phyloP scores from a whole-genome alignment of 2,888 invertebrate genomes.

The Bimastos eiseni region DNA sequence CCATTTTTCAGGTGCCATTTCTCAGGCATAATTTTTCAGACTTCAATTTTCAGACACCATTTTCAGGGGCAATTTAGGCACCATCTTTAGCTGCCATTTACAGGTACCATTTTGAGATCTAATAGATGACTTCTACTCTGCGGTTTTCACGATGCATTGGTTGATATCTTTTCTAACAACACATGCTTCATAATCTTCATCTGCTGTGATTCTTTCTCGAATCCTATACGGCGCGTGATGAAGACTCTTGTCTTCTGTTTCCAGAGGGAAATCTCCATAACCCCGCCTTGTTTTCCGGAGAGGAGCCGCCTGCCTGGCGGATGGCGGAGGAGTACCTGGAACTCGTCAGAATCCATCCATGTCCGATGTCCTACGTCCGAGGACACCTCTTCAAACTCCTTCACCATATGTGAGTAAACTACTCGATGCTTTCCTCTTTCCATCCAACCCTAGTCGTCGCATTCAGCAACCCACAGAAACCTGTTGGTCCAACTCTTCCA shows the following conservation, averaged over 20 bases:
- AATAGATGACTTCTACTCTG: not conserved
- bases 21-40: too few relatives aligned
- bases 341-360: conserved; percentile 79
- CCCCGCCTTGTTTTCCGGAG: conserved; percentile 80
- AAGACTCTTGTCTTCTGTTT: conserved; percentile 53
- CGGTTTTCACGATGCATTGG: not conserved
- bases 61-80: too few relatives aligned
- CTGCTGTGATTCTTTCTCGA: not conserved
- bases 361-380: conserved; percentile 83
- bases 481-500: too few relatives aligned
- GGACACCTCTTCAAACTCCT: conserved; percentile 96
- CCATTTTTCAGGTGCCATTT: too few relatives aligned
- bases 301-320: conserved; percentile 80
- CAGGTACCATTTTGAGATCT: too few relatives aligned
- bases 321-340: conserved; percentile 85
- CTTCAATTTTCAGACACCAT: too few relatives aligned
- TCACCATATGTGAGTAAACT: conserved; percentile 76
- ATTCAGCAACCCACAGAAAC: too few relatives aligned
- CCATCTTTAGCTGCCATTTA: too few relatives aligned
- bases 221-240: not conserved
- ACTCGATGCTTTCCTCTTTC: not conserved
- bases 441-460: too few relatives aligned
- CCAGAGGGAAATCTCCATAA: conserved; percentile 96
- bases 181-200: not conserved
- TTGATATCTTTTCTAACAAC: not conserved